Conservation (phyloP, 2,888 invertebrate species). For the Argynnis bischoffii region DNA sequence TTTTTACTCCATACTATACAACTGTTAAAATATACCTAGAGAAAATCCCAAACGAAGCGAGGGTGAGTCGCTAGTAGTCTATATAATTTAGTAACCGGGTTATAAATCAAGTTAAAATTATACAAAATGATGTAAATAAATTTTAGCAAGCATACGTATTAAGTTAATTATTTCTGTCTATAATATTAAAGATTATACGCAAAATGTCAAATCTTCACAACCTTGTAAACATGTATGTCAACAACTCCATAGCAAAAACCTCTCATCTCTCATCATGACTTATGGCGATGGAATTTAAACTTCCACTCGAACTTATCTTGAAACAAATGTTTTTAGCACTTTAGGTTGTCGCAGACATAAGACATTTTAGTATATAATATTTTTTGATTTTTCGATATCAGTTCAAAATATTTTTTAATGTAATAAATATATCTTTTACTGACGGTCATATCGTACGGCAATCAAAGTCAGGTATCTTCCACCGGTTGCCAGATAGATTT, state of each 20-base stretch:
- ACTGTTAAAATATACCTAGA: too few species aligned
- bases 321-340: constrained; percentile 28
- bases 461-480: too few species aligned
- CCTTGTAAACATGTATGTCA: constrained; percentile 25
- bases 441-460: too few species aligned
- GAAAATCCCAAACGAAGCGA: too few species aligned
- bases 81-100: too few species aligned
- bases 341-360: neutral
- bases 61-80: too few species aligned
- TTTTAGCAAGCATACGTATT: neutral
- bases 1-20: too few species aligned
- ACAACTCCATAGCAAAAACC: constrained; percentile 28
- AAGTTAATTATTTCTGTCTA: constrained; percentile 13
- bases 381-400: neutral
- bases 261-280: constrained; percentile 36
- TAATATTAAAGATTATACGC: constrained; percentile 9
- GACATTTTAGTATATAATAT: neutral
- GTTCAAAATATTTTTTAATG: too few species aligned
- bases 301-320: constrained; percentile 18
- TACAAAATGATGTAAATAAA: neutral
- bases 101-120: neutral
- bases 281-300: constrained; percentile 34
- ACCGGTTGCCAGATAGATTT: too few species aligned
- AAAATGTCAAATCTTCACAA: constrained; percentile 17
- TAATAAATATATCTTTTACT: too few species aligned